Evolutionary conservation across 2,888 invertebrate species (phyloP), one percentile per base, ranked within the genome.

Genomic region (Andrena dorsata): DNA sequence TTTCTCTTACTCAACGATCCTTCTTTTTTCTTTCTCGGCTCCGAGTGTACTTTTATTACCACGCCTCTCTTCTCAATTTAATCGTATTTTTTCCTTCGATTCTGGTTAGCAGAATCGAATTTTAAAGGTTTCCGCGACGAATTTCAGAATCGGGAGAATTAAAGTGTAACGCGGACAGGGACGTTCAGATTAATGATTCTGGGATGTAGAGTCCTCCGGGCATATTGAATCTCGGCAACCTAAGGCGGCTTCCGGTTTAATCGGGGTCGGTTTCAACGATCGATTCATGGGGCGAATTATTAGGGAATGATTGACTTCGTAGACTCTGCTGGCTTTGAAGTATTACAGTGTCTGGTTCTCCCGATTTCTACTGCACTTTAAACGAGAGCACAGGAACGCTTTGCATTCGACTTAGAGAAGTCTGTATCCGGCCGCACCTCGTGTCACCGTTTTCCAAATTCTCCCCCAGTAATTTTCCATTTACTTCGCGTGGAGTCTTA

Each of bases 101-200:
- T 74, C 74, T 61, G 74, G 79, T 68, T 81, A 35, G 61, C 73
- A 65, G 76, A 70, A 75, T 84, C 76, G 82, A 84, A 82, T 84
- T 82, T 84, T 82, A 80, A 82, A 82, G 68, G 69, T 79, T 79
- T 71, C 72, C 51, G 41, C 53, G 41, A 13, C 56, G 23, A 69
- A 53, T 63, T 61, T 35, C 32, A 16, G 23, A 3, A 32, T 65
- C 58, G 16, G 2, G 7, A 13, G 58, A 58, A 30, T 73, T 56
- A 28, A 47, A 28, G 35, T 51, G 61, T 26, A 63, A 26, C n/a
- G 2, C 23, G 68, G 26, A n/a, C n/a, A 41, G 5, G 28, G 41
- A 35, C 28, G n/a, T 41, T 47, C 28, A 56, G 76, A 70, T 69
- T 69, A 76, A 76, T 69, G 53, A 41, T 76, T 47, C 30, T 20